Evolutionary conservation across 1,140 invertebrate species (phyloP).

Genomic region (Thaumetopoea pityocampa): DNA sequence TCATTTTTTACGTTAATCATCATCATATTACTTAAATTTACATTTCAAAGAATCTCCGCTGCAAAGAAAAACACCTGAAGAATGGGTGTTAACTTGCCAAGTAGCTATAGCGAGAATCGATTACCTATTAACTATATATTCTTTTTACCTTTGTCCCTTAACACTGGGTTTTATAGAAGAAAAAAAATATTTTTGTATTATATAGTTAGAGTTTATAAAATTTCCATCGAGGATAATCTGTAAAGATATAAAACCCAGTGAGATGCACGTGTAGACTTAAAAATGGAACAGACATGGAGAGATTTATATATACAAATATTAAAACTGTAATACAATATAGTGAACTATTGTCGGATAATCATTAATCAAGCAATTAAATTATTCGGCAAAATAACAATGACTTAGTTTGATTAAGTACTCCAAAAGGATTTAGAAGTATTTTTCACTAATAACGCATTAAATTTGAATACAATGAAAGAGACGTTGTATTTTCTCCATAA

Average conservation of each 20-base stretch:
- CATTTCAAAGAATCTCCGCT: slow-evolving; percentile 68
- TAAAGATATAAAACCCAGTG: slow-evolving; percentile 51
- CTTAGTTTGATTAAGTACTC: too few species aligned
- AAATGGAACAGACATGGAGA: slow-evolving; percentile 51
- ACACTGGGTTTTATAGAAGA: slow-evolving; percentile 57
- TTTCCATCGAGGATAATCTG: too few species aligned
- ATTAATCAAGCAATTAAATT: too few species aligned
- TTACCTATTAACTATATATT: slow-evolving; percentile 51
- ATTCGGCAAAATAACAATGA: too few species aligned
- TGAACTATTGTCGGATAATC: too few species aligned
- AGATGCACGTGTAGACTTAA: slow-evolving; percentile 65
- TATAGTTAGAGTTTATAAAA: slow-evolving; percentile 2
- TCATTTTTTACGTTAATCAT: slow-evolving; percentile 8
- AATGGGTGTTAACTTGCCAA: slow-evolving; percentile 70
- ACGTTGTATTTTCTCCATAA: too few species aligned
- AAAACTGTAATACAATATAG: too few species aligned
- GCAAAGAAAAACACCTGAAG: slow-evolving; percentile 26
- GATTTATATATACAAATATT: slow-evolving; percentile 22
- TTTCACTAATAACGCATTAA: too few species aligned
- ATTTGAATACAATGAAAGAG: too few species aligned
- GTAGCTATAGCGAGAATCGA: slow-evolving; percentile 70
- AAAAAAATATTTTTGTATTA: slow-evolving; percentile 3
- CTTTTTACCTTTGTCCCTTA: slow-evolving; percentile 49
- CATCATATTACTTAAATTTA: slow-evolving; percentile 4
- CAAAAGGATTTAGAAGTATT: too few species aligned